Base-by-base conservation (phyloP, 53 echinoderm and acorn worm genomes). In the Astropecten irregularis region DNA sequence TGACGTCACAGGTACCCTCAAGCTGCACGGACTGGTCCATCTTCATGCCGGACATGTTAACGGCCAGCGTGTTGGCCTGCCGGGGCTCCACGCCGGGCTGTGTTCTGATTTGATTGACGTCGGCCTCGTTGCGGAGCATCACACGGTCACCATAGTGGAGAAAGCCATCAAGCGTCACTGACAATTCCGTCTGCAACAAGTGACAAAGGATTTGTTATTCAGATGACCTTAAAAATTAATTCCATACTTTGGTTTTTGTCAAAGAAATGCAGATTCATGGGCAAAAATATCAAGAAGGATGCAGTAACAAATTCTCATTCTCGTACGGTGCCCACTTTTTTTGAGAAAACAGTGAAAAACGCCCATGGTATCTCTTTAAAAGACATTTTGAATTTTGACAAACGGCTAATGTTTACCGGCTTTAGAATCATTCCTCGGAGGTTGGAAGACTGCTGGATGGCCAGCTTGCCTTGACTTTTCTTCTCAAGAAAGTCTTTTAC, bases 61-160 rank as follows among this genome's bases (percentile, higher is more conserved):
- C 88, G 60, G 97, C 84, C 32, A 97, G 67, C 10, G 84, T 88
- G 60, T 89, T 90, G 40, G 85, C 83, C 46, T 91, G 92, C 32
- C 92, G 92, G 1, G 97, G 96, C 51, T 91, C 94, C 36, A 92
- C 89, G 1, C 94, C 97, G 9, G 87, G 66, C 49, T 92, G 83
- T 9, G 87, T 91, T 3, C 74, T 69, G 32, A 88, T 65, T 56
- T 94, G 93, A 49, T 87, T 84, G 28, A 35, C 49, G n/a, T 84
- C 91, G 5, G 86, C 97, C 52, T 91, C 89, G n/a, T 93, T 96
- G 59, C 92, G 85, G 31, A 97, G 64, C 92, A 97, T 89, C 29
- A 97, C 94, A 10, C 68, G 51, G 82, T 97, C 97, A 4, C 97
- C 97, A 54, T 92, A 97, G 48, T 97, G 97, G 3, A 94, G 79